phyloP scores from a whole-genome alignment of 2,113 vertebrate species.

The Eurystomus gularis region DNA sequence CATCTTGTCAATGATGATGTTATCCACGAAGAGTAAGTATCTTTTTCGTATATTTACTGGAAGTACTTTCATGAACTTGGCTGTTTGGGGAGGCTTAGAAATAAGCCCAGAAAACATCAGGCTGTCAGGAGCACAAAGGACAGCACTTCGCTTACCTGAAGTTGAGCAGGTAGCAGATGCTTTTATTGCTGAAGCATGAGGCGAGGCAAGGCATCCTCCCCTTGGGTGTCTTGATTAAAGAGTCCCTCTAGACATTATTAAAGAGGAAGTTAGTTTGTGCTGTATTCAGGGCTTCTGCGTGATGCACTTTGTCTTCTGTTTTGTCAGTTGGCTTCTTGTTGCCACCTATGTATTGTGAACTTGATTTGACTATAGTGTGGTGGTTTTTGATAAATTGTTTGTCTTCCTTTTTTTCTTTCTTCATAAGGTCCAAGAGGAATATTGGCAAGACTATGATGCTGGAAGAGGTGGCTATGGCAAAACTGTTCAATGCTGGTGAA shows the following conservation, averaged over 20 bases:
- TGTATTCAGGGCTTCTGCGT: neutral
- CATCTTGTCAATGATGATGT: neutral
- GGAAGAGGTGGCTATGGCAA: conserved; percentile 88
- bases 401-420: neutral
- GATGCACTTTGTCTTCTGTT: neutral
- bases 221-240: neutral
- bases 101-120: neutral
- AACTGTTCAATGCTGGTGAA: conserved; percentile 71
- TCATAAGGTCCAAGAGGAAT: conserved; percentile 80
- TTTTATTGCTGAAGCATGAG: neutral
- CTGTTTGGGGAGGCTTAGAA: neutral
- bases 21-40: neutral
- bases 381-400: neutral
- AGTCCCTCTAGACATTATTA: accelerated
- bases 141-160: neutral
- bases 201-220: neutral
- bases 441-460: conserved; percentile 82
- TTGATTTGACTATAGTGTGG: neutral
- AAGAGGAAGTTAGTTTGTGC: neutral
- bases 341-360: accelerated
- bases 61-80: neutral
- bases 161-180: neutral
- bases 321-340: neutral
- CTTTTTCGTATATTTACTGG: neutral
- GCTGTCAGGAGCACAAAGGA: neutral